phyloP scores from a whole-genome alignment of 2,888 invertebrate genomes.

The Metellina segmentata region DNA sequence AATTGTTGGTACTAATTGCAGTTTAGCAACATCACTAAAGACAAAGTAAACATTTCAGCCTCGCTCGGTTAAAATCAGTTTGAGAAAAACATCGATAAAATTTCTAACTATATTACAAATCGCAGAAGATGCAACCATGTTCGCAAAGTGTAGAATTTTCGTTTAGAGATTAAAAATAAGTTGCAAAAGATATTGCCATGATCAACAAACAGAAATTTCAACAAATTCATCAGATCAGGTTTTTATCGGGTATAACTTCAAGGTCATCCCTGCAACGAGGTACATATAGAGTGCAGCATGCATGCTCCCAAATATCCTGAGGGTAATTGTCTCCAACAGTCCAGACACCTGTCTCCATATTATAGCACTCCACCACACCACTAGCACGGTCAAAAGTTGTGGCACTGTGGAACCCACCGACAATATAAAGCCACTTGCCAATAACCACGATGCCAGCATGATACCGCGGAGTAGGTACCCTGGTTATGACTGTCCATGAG shows the following conservation, averaged over 20 bases:
- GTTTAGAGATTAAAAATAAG: conserved; percentile 6
- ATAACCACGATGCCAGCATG: conserved; percentile 86
- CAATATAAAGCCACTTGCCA: conserved; percentile 85
- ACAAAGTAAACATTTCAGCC: not conserved
- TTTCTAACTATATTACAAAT: conserved; percentile 1
- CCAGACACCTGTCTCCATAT: conserved; percentile 85
- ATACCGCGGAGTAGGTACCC: conserved; percentile 86
- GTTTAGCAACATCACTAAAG: not conserved
- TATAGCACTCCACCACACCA: conserved; percentile 86
- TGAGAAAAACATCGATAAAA: conserved; percentile 19
- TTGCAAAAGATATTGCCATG: not conserved
- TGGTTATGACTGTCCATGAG: conserved; percentile 85
- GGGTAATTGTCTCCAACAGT: conserved; percentile 85
- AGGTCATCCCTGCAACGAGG: conserved; percentile 84
- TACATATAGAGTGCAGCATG: conserved; percentile 86
- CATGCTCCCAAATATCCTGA: conserved; percentile 88
- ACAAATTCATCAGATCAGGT: conserved; percentile 39
- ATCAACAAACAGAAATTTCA: conserved; percentile 9
- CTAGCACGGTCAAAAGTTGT: conserved; percentile 86
- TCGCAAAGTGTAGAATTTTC: conserved; percentile 14
- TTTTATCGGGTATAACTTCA: conserved; percentile 81
- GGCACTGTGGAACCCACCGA: conserved; percentile 87
- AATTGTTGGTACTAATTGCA: too few relatives aligned
- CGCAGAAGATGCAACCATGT: not conserved
- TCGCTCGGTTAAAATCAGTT: not conserved